phyloP scores from a whole-genome alignment of 2,797 vertebrate genomes.

The Cryptoblepharus egeriae region DNA sequence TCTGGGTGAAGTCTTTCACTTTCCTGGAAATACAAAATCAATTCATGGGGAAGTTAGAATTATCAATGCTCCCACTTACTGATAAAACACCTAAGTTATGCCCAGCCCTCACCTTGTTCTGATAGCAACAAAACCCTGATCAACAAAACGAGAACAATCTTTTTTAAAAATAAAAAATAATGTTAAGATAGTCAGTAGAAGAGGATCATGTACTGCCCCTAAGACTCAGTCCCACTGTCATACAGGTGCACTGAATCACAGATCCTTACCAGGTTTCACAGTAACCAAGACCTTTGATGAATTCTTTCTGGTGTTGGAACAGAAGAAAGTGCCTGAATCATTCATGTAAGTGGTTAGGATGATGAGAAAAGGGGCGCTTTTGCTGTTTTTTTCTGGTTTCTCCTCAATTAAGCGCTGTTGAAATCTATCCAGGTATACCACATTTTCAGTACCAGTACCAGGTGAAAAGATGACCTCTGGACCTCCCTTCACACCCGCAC shows the following conservation, averaged over 20 bases:
- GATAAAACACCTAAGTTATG: too few relatives aligned
- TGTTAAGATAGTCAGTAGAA: too few relatives aligned
- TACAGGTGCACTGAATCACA: too few relatives aligned
- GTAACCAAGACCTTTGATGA: neutral
- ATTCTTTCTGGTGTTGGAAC: neutral
- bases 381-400: neutral
- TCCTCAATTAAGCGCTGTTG: neutral
- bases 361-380: neutral
- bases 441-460: accelerated
- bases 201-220: neutral
- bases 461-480: accelerated
- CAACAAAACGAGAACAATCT: too few relatives aligned
- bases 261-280: neutral
- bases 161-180: too few relatives aligned
- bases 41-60: too few relatives aligned
- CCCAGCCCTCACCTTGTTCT: too few relatives aligned
- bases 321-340: constrained; percentile 11
- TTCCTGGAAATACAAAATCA: too few relatives aligned
- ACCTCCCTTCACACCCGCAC: neutral
- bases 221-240: neutral
- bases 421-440: neutral
- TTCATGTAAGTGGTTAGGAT: neutral
- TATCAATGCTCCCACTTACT: too few relatives aligned
- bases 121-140: too few relatives aligned
- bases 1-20: too few relatives aligned